Percentiles rank a stretch among this genome's conserved stretches.
Conservation (phyloP, 2,113 vertebrate genomes). For the Perca schrenkii region DNA sequence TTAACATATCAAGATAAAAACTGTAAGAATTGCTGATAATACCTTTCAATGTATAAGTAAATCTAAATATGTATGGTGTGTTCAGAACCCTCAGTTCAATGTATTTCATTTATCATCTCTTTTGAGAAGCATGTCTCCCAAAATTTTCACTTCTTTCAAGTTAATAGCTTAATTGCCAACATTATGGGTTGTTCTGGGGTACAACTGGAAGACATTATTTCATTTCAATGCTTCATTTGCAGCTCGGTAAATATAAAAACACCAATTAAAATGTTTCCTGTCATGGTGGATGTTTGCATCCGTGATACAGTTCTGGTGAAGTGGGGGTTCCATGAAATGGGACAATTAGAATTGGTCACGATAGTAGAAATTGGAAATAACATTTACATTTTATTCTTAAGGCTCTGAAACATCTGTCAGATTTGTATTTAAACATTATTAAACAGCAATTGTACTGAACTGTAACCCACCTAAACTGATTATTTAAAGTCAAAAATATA, state of each 20-base stretch:
- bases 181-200: slow-evolving; percentile 59
- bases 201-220: slow-evolving; percentile 79
- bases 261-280: slow-evolving; percentile 64
- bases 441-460: background rate
- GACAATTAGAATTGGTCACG: background rate
- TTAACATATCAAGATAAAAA: slow-evolving; percentile 10
- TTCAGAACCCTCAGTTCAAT: slow-evolving; percentile 23
- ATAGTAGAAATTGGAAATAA: background rate
- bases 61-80: background rate
- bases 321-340: slow-evolving; percentile 14
- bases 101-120: slow-evolving; percentile 26
- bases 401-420: background rate
- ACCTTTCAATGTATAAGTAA: background rate
- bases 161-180: slow-evolving; percentile 71
- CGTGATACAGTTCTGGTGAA: slow-evolving; percentile 23
- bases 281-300: slow-evolving; percentile 44
- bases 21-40: background rate
- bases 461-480: background rate
- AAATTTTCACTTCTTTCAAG: slow-evolving; percentile 48
- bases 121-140: slow-evolving; percentile 21
- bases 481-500: background rate
- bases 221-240: slow-evolving; percentile 78
- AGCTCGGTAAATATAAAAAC: slow-evolving; percentile 76
- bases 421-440: background rate
- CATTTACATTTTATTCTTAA: background rate